phyloP scores from a whole-genome alignment of 1,140 invertebrate genomes.

The Odontomachus brunneus region DNA sequence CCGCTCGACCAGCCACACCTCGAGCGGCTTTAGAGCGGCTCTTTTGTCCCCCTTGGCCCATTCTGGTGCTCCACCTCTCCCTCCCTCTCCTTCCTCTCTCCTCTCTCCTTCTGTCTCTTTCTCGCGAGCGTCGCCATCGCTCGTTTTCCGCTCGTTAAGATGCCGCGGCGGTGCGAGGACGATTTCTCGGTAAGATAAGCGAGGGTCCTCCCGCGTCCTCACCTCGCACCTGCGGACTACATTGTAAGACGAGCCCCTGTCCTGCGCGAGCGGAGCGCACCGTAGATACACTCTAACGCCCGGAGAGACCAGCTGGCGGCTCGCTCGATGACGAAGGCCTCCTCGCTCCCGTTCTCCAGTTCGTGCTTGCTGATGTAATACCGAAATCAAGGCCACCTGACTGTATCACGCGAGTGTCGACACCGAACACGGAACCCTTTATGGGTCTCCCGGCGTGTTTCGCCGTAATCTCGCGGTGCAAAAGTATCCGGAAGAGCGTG shows the following conservation, averaged over 20 bases:
- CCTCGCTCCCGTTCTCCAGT: constrained; percentile 34
- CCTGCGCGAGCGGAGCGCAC: not conserved
- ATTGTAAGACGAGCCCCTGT: constrained; percentile 41
- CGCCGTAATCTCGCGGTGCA: not conserved
- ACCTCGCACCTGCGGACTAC: constrained; percentile 72
- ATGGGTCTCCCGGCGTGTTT: not conserved
- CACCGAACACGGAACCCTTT: not conserved
- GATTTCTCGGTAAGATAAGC: constrained; percentile 79
- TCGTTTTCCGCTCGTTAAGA: constrained; percentile 77
- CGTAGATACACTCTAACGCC: constrained; percentile 29
- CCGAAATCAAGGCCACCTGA: constrained; percentile 42
- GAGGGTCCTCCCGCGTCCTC: constrained; percentile 56
- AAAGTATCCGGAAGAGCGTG: not conserved
- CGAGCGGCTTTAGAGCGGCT: constrained; percentile 24
- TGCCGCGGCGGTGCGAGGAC: constrained; percentile 68
- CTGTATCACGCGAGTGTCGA: constrained; percentile 27
- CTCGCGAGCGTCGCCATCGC: constrained; percentile 41
- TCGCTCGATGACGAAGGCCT: constrained; percentile 28
- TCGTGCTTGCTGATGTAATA: constrained; percentile 39
- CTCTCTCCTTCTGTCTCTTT: constrained; percentile 56
- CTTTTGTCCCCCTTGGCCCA: not conserved
- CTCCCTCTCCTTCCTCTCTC: constrained; percentile 4
- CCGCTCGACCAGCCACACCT: constrained; percentile 18
- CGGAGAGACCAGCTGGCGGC: constrained; percentile 30
- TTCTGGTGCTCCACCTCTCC: not conserved